Evolutionary conservation across 2,888 invertebrate genomes (phyloP).

Genomic region (Drosophila bunnanda): DNA sequence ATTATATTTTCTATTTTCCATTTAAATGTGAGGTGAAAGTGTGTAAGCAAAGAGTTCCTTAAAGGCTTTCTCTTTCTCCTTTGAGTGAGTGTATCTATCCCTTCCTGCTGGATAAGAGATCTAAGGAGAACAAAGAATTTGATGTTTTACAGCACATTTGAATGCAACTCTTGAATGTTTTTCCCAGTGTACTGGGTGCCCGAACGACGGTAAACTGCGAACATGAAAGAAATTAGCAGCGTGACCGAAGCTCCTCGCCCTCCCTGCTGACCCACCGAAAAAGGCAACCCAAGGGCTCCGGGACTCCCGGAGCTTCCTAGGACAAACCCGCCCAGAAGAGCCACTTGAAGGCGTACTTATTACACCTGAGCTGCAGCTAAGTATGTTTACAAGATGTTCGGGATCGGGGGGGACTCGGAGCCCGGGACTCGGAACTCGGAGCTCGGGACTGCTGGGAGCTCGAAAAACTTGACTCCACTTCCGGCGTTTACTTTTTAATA

Average conservation of each 20-base stretch:
- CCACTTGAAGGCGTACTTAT: conserved; percentile 75
- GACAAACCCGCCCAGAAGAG: conserved; percentile 16
- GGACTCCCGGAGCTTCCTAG: not conserved
- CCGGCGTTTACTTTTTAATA: conserved; percentile 71
- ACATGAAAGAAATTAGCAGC: conserved; percentile 78
- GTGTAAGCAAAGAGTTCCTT: not conserved
- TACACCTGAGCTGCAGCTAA: conserved; percentile 79
- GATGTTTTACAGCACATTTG: too few relatives aligned
- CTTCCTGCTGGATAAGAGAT: too few relatives aligned
- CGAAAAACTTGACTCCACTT: conserved; percentile 32
- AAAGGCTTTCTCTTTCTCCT: not conserved
- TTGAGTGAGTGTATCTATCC: too few relatives aligned
- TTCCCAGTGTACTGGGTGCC: conserved; percentile 1
- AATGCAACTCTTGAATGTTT: too few relatives aligned
- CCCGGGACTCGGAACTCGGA: conserved; percentile 23
- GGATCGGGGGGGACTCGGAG: conserved; percentile 41
- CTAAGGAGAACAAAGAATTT: too few relatives aligned
- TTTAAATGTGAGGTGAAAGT: not conserved
- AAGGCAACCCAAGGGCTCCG: conserved; percentile 10
- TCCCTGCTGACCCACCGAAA: conserved; percentile 17
- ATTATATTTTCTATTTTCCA: not conserved
- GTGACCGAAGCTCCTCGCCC: conserved; percentile 58
- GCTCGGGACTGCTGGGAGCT: conserved; percentile 13
- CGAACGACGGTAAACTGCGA: conserved; percentile 41
- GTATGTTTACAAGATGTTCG: conserved; percentile 78